Evolutionary conservation across 2,113 vertebrate species (phyloP), one percentile per base, ranked within the genome.

Genomic region (Triplophysa siluroides): DNA sequence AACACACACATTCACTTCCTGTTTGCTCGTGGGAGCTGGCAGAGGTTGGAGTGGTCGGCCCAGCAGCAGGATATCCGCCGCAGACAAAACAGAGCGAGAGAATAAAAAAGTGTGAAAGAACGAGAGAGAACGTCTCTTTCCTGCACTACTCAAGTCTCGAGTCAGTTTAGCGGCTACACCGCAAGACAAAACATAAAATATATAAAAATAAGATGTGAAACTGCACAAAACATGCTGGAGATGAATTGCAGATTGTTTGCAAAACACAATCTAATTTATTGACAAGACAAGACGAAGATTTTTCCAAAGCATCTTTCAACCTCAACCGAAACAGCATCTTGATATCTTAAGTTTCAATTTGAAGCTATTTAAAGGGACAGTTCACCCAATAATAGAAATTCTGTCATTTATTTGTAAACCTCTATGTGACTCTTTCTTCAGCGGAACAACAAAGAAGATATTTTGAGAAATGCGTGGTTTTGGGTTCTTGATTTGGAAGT

Each of bases 31-130:
- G n/a, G 72, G 74, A 47, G 52, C 29, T 33, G 65, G 18, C 47
- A 43, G 41, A 56, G 21, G 76, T 14, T n/a, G 50, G 47, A 71
- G 41, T 16, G 16, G 52, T n/a, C 21, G 33, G 18, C 43, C 29
- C 26, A 52, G 41, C 23, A 12, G n/a, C 80, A 84, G 84, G 84
- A 85, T 71, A 79, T 84, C 84, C 86, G 78, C 29, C 21, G 43
- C 69, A 84, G 78, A 84, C 81, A 9, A 56, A 75, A 50, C n/a
- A 3, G 21, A 73, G 43, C 1, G 73, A 69, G 8, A 64, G 47
- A 56, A 80, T 8, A 56, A 19, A 47, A 41, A 21, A 68, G 23
- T 14, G 14, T 50, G 47, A 78, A 38, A 9, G 56, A 63, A 24
- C 8, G 9, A 62, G 56, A 73, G 33, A 70, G 24, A 69, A 21